phyloP scores from a whole-genome alignment of 1,140 invertebrate genomes.

The Radopholus similis region DNA sequence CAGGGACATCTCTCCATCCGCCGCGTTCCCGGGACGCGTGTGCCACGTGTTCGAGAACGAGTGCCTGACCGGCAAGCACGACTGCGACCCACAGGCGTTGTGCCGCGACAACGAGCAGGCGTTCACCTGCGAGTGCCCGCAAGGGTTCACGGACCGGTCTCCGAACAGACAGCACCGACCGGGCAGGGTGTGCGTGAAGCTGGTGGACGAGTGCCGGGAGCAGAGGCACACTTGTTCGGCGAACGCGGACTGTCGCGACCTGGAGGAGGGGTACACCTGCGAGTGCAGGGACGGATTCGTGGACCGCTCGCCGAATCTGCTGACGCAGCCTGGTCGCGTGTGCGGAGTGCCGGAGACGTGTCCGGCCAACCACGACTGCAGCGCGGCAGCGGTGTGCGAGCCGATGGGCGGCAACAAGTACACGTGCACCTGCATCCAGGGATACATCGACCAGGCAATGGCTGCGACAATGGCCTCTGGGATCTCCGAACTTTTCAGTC shows the following conservation, averaged over 20 bases:
- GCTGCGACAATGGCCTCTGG: neutral
- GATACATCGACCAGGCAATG: conserved; percentile 36
- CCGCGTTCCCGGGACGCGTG: conserved; percentile 56
- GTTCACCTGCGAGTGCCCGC: conserved; percentile 55
- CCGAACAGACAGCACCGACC: conserved; percentile 51
- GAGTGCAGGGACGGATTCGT: conserved; percentile 54
- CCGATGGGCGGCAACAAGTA: conserved; percentile 57
- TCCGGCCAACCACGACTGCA: conserved; percentile 56
- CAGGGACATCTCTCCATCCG: conserved; percentile 54
- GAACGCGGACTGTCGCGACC: conserved; percentile 56
- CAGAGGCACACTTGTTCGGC: conserved; percentile 51
- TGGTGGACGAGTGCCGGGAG: conserved; percentile 52
- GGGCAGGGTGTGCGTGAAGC: conserved; percentile 56
- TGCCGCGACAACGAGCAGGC: conserved; percentile 58
- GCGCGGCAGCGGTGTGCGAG: conserved; percentile 56
- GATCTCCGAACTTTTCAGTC: conserved; percentile 17
- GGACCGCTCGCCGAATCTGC: conserved; percentile 53
- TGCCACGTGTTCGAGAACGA: conserved; percentile 56
- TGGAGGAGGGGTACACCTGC: conserved; percentile 60
- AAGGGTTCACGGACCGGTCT: conserved; percentile 53
- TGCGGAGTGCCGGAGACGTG: conserved; percentile 53
- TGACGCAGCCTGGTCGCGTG: conserved; percentile 55
- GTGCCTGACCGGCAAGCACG: conserved; percentile 48
- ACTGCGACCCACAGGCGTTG: conserved; percentile 51
- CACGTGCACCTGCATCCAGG: conserved; percentile 55